A percentile compares a stretch with the other conserved stretches of the same genome.
phyloP scores from a whole-genome alignment of 2,797 vertebrate genomes.

The Micromesistius poutassou region DNA sequence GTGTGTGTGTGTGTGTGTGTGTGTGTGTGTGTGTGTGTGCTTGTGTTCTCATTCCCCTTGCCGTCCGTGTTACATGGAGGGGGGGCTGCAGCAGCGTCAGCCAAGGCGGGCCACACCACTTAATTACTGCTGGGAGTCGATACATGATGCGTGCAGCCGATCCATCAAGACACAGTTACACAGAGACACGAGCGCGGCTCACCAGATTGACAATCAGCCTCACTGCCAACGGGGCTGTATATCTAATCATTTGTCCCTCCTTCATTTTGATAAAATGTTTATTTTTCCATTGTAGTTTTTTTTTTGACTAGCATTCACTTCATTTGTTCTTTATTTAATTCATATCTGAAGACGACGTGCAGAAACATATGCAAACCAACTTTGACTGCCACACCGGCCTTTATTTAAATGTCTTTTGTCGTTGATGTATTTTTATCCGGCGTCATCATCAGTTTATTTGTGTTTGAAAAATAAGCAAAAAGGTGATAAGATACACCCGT shows the following conservation, averaged over 20 bases:
- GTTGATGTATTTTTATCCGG: not conserved
- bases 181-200: conserved; percentile 25
- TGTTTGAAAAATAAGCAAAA: not conserved
- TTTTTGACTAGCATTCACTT: not conserved
- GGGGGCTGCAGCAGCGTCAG: conserved; percentile 16
- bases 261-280: not conserved
- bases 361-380: too few species aligned
- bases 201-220: not conserved
- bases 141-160: conserved; percentile 34
- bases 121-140: conserved; percentile 49
- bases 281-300: not conserved
- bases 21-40: not conserved
- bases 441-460: not conserved
- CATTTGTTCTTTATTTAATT: not conserved
- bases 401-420: not conserved
- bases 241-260: not conserved
- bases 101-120: conserved; percentile 1
- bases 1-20: not conserved
- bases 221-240: not conserved
- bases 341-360: too few species aligned
- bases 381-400: too few species aligned
- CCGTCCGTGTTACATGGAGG: conserved; percentile 8
- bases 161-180: conserved; percentile 40
- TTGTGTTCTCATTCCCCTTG: not conserved
- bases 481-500: not conserved